A percentile compares a stretch with the other conserved stretches of the same genome.
phyloP scores from a whole-genome alignment of 1,140 invertebrate genomes.

The Bombyx mori region DNA sequence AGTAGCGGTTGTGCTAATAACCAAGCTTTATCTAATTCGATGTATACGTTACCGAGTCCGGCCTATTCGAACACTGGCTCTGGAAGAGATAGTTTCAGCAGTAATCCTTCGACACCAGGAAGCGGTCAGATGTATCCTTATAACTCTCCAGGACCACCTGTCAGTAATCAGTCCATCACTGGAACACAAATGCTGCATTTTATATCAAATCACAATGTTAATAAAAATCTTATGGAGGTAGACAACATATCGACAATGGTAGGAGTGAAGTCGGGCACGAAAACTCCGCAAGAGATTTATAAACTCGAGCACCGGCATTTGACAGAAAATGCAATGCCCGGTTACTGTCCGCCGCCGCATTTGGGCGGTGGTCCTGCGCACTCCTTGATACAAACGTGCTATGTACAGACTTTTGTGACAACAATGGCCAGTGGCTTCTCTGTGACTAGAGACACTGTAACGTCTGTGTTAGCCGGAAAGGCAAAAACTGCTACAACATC shows the following conservation, averaged over 20 bases:
- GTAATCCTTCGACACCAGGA: conserved; percentile 57
- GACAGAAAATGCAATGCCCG: conserved; percentile 55
- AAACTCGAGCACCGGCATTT: conserved; percentile 39
- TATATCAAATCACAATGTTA: conserved; percentile 64
- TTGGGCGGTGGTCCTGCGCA: conserved; percentile 47
- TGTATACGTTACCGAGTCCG: conserved; percentile 57
- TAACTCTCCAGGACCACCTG: conserved; percentile 52
- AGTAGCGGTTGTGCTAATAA: conserved; percentile 51
- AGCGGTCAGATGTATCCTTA: conserved; percentile 49
- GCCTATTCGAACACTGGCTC: conserved; percentile 56
- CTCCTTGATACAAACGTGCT: conserved; percentile 53
- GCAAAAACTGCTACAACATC: conserved; percentile 82
- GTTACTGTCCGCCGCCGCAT: conserved; percentile 64
- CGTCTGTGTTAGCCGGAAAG: conserved; percentile 81
- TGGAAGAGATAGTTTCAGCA: conserved; percentile 50
- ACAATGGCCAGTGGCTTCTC: conserved; percentile 84
- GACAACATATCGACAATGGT: conserved; percentile 65
- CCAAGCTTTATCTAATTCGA: conserved; percentile 50
- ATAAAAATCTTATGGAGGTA: conserved; percentile 66
- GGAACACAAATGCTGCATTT: conserved; percentile 64
- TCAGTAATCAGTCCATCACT: conserved; percentile 30
- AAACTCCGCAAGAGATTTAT: conserved; percentile 36
- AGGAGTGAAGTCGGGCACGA: conserved; percentile 47
- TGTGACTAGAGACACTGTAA: conserved; percentile 81
- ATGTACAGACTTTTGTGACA: conserved; percentile 71